Percentiles rank a stretch among this genome's conserved stretches.
These are phyloP conservation scores for Nysson spinosus DNA, from an alignment of 2,888 invertebrate species.

Conservation along the genomic window DNA sequence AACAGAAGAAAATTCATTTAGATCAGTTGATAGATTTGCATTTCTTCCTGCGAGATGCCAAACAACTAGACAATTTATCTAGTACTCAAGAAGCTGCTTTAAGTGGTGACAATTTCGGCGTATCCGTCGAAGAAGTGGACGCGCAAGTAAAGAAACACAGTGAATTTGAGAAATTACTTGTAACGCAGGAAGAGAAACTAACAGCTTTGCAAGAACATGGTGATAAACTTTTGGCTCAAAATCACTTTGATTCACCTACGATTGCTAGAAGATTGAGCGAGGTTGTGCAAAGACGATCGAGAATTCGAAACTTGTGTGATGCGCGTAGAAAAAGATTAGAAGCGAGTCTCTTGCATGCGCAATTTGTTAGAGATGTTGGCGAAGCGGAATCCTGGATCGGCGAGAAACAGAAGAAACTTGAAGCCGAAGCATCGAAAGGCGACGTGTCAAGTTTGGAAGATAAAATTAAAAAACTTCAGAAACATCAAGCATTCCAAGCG, in stretches of 20 bases:
- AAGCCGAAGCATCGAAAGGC: conserved; percentile 86
- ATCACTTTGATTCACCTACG: conserved; percentile 92
- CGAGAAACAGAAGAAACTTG: conserved; percentile 92
- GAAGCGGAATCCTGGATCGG: conserved; percentile 95
- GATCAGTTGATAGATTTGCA: conserved; percentile 96
- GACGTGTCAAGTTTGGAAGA: conserved; percentile 93
- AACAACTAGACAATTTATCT: conserved; percentile 92
- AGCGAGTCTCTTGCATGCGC: conserved; percentile 89
- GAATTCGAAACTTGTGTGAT: conserved; percentile 84
- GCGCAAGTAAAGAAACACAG: conserved; percentile 95
- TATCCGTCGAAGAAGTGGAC: conserved; percentile 93
- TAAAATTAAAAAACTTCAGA: conserved; percentile 96
- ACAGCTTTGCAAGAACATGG: conserved; percentile 90
- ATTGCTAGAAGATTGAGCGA: conserved; percentile 87
- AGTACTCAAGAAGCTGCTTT: conserved; percentile 91
- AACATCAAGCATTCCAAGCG: conserved; percentile 96
- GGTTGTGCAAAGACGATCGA: conserved; percentile 84
- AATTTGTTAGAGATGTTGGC: conserved; percentile 93
- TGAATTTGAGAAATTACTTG: conserved; percentile 94
- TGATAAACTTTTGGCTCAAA: conserved; percentile 90
- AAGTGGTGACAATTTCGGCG: conserved; percentile 85
- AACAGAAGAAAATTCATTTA: conserved; percentile 90
- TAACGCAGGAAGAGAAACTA: conserved; percentile 93
- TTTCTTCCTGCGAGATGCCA: conserved; percentile 95
- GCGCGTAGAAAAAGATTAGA: conserved; percentile 84